Conservation (phyloP, 2,113 vertebrate genomes). For the Rhabdornis inornatus region DNA sequence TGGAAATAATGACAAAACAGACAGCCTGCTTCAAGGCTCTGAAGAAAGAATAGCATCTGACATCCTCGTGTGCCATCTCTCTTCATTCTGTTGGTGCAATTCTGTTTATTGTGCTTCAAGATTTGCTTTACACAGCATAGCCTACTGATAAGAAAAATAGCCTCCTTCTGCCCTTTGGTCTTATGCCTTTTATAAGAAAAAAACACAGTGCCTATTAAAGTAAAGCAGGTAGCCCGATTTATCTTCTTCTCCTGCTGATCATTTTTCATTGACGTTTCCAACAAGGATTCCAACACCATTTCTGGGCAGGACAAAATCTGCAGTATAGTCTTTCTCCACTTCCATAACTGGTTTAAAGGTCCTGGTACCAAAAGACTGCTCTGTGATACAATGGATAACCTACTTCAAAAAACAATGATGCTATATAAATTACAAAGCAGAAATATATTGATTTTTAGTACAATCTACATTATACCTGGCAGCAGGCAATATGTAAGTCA, state of each 20-base stretch:
- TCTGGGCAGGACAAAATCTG: neutral
- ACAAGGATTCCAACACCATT: neutral
- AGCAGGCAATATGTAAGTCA: neutral
- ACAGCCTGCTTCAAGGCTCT: neutral
- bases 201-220: neutral
- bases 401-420: slow-evolving; percentile 12
- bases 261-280: neutral
- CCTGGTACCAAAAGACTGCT: neutral
- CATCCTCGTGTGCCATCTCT: neutral
- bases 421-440: neutral
- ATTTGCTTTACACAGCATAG: neutral
- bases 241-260: neutral
- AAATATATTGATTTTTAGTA: slow-evolving; percentile 7
- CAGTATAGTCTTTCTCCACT: neutral
- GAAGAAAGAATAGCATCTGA: neutral
- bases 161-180: neutral
- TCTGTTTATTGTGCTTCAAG: neutral
- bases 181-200: neutral
- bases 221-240: neutral
- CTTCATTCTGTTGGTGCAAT: neutral
- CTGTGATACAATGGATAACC: neutral
- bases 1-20: slow-evolving; percentile 1
- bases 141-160: neutral
- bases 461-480: neutral
- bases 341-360: neutral